Base-by-base conservation (phyloP, 2,113 vertebrate species). In the Pelusios castaneus region DNA sequence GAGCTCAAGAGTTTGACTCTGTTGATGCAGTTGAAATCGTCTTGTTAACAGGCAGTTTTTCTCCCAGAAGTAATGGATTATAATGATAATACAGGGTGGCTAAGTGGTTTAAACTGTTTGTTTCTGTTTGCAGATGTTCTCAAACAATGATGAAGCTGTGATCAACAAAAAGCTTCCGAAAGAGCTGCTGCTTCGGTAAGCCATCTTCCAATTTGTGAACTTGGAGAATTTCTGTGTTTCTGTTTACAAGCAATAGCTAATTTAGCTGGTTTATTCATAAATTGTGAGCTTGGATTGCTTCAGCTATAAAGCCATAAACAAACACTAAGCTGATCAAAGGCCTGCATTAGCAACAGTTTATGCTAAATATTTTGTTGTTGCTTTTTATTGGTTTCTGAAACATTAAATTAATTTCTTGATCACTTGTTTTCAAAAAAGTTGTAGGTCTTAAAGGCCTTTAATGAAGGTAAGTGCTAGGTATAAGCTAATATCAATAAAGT, bases 101-200 rank as follows among this genome's bases (percentile, higher is more conserved):
- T 96, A 10, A 97, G 10, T 4, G 19, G 4, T 91, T 95, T 21
- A 78, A 54, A 79, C 73, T 89, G 29, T 76, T 55, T 67, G 91
- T 95, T 92, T 96, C 29, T 95, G 70, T 92, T 97, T 97, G 63
- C 98, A 99, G 99, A 99, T 99, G 99, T 99, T 99, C 99, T 99
- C 99, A 96, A 99, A 99, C 98, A 99, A 98, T 0, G 99, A 99
- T 34, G 99, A 99, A 97, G 99, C 99, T 67, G 98, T 98, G 82
- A 99, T 99, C 98, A 99, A 99, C 97, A 99, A 99, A 97, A 99
- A 99, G 97, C 98, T 99, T 95, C 99, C 99, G 7, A 99, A 99
- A 98, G 99, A 99, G 96, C 99, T 99, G 94, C 97, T 99, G 84
- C 98, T 99, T 94, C 97, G 99, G 99, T 99, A 95, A 98, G 98